phyloP scores from a whole-genome alignment of 92 coral and sea anemone species.

The Montipora capitata region DNA sequence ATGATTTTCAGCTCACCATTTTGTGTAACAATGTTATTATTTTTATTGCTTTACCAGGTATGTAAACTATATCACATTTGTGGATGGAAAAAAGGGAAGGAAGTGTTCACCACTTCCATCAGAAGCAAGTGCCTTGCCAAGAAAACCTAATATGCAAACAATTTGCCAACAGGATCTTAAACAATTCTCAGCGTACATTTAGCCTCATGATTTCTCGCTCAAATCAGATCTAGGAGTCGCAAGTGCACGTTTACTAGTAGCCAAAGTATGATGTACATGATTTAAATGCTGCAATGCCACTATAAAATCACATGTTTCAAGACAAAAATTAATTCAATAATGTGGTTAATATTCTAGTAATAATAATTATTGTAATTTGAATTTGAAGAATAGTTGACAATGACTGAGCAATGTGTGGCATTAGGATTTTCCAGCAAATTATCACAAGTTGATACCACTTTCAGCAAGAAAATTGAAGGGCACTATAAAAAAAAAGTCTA shows the following conservation, averaged over 20 bases:
- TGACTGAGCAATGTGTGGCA: too few relatives aligned
- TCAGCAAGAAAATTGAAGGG: too few relatives aligned
- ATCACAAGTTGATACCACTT: too few relatives aligned
- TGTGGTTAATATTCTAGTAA: too few relatives aligned
- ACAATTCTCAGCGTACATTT: neutral
- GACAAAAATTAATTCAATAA: too few relatives aligned
- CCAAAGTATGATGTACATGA: too few relatives aligned
- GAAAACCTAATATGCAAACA: neutral
- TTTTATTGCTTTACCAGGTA: conserved; percentile 64
- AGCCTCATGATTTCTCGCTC: neutral
- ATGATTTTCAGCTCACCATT: neutral
- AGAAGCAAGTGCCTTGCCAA: conserved; percentile 31
- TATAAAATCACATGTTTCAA: too few relatives aligned
- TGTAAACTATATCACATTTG: conserved; percentile 94
- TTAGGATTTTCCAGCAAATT: too few relatives aligned
- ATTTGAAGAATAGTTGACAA: too few relatives aligned
- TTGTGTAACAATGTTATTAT: neutral
- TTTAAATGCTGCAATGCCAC: neutral
- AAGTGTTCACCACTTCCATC: conserved; percentile 85
- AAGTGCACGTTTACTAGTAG: too few relatives aligned
- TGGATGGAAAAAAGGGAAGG: conserved; percentile 98
- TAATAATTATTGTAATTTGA: too few relatives aligned
- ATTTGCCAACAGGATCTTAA: neutral
- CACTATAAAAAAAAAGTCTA: too few relatives aligned
- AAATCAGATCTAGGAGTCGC: neutral